Evolutionary conservation across 2,797 vertebrate species (phyloP), one percentile per base, ranked within the genome.

Genomic region (Intellagama lesueurii): DNA sequence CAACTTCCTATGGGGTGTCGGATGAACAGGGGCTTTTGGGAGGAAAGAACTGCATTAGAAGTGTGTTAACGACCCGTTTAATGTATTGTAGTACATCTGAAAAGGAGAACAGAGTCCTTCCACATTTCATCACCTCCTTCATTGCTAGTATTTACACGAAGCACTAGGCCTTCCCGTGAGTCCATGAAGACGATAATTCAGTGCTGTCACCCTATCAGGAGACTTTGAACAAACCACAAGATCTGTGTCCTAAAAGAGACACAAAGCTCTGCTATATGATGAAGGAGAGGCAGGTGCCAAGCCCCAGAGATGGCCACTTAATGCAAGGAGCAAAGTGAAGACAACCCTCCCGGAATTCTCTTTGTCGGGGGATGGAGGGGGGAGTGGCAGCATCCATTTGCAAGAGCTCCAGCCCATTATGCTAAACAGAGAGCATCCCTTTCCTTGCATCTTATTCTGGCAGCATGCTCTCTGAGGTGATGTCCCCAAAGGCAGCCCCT

Each of bases 361-460:
- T 35, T 40, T 75, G 52, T 88, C 69, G 24, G 81, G 72, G 16
- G 73, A 40, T 9, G 28, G n/a, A 49, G 32, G 16, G 44, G 52
- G 40, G 9, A 16, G 12, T 68, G 26, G 6, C 47, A 85, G 24
- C 32, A n/a, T 26, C 56, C 76, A 80, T 82, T 80, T 1, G 0
- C 64, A 3, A 0, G 0, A 83, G 0, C 2, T 0, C 69, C 78
- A 49, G 49, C 52, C 24, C 47, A 68, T 40, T 1, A 0, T 32
- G 70, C 83, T 35, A n/a, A 88, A 40, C 40, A 40, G 40, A 40
- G 40, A 40, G 40, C 40, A 40, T 40, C 72, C 28, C 11, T 69
- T 87, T 83, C 75, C 40, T 83, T 44, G 32, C 44, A 28, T 44
- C 0, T 0, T 83, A 40, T 17, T 82, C 72, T 1, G 0, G 0